These are phyloP conservation scores for Habrosyne pyritoides DNA, from an alignment of 2,888 invertebrate species.

Conservation along the genomic window DNA sequence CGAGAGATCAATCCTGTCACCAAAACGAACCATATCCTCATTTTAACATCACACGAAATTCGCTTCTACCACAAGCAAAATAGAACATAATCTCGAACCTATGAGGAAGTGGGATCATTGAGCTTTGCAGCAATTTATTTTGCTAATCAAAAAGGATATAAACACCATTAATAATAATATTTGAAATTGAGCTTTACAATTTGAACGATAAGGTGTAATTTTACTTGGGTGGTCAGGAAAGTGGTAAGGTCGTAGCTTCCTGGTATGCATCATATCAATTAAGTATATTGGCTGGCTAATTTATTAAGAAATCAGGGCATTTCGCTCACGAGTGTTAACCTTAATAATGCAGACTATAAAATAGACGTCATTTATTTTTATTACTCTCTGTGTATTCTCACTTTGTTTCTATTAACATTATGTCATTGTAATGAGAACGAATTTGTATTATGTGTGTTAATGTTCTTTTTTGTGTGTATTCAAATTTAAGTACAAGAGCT, in stretches of 20 bases:
- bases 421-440: neutral
- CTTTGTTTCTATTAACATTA: neutral
- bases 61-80: conserved; percentile 31
- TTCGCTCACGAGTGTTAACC: conserved; percentile 52
- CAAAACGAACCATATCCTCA: conserved; percentile 46
- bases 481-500: neutral
- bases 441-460: conserved; percentile 1
- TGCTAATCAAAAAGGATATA: conserved; percentile 49
- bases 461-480: conserved; percentile 3
- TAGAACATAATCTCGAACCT: conserved; percentile 42
- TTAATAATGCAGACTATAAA: conserved; percentile 34
- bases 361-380: conserved; percentile 19
- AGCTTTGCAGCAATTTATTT: conserved; percentile 73
- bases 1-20: conserved; percentile 34
- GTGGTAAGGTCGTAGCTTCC: conserved; percentile 70
- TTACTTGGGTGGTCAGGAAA: conserved; percentile 26
- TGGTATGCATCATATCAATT: conserved; percentile 77
- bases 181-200: conserved; percentile 32
- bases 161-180: conserved; percentile 21
- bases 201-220: conserved; percentile 26
- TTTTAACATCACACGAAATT: conserved; percentile 31
- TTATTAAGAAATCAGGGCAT: conserved; percentile 73
- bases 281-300: conserved; percentile 71
- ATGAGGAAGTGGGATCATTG: conserved; percentile 74
- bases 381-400: neutral